Evolutionary conservation across 1,140 invertebrate species (phyloP), one percentile per base, ranked within the genome.

Genomic region (Cardiocondyla obscurior): DNA sequence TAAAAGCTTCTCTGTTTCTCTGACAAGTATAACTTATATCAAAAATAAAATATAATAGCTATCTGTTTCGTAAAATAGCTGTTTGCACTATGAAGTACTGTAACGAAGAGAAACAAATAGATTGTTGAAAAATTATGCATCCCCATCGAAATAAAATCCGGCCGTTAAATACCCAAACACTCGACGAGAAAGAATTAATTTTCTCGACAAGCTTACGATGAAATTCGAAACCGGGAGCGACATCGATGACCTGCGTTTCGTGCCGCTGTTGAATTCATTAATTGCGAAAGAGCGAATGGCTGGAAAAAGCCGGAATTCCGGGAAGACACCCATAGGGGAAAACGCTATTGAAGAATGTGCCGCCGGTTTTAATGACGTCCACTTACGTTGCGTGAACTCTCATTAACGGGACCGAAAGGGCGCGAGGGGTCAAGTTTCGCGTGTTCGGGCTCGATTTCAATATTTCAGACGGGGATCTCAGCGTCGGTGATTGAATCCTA

Each of bases 181-280:
- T 14, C 58, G 33, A 22, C 58, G 33, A 22, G 58, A 10, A 28
- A 49, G 39, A 25, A 28, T 73, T 30, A 73, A 58, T 42, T 73
- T 39, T 73, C 16, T 10, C 16, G 36, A 22, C 8, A 30, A 19
- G 16, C 19, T 51, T 49, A 49, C 19, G 39, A 12, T 42, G 30
- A 22, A 74, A 25, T 76, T 65, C 19, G 57, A 46, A 62, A 62
- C 36, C 25, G 36, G 28, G 22, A 16, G 7, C 16, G 28, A 33
- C 57, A 64, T 49, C 58, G 73, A 36, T 49, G 73, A 76, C 30
- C 30, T 4, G 14, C 49, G 42, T 76, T 76, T 49, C 73, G 58
- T 65, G 73, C 30, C 57, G 39, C 42, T 22, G 58, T 64, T 76
- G 19, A 76, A 76, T 76, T 76, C 57, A 65, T 76, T 64, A 76